Evolutionary conservation across 2,797 vertebrate genomes (phyloP).

Genomic region (Centropyge bicolor): DNA sequence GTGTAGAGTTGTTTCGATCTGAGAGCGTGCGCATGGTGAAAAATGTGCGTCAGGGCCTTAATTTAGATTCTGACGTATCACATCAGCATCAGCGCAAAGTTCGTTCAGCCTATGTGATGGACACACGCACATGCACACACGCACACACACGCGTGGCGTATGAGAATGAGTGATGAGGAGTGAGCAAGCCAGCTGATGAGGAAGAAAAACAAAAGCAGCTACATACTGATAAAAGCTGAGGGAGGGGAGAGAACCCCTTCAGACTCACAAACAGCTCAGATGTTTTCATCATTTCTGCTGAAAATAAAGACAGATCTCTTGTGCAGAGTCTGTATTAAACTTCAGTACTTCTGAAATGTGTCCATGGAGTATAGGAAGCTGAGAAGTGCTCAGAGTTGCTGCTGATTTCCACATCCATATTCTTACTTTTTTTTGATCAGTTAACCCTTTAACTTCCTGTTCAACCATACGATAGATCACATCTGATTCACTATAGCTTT

Average conservation of each 20-base stretch:
- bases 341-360: background rate
- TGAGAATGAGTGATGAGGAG: conserved; percentile 17
- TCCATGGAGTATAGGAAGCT: background rate
- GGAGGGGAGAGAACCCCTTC: background rate
- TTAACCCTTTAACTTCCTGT: too few relatives aligned
- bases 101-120: background rate
- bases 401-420: background rate
- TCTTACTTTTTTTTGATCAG: background rate
- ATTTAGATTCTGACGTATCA: conserved; percentile 61
- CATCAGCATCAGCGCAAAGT: conserved; percentile 40
- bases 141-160: background rate
- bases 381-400: background rate
- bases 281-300: conserved; percentile 13
- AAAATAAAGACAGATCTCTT: background rate
- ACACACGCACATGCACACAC: conserved; percentile 18
- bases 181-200: conserved; percentile 23
- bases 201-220: conserved; percentile 26
- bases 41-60: conserved; percentile 56
- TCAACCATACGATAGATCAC: too few relatives aligned
- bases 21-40: background rate
- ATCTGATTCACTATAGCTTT: too few relatives aligned
- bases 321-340: background rate
- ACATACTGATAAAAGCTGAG: background rate
- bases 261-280: conserved; percentile 6
- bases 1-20: conserved; percentile 6